Conservation (phyloP, 2,888 invertebrate species). For the Biston stratarius region DNA sequence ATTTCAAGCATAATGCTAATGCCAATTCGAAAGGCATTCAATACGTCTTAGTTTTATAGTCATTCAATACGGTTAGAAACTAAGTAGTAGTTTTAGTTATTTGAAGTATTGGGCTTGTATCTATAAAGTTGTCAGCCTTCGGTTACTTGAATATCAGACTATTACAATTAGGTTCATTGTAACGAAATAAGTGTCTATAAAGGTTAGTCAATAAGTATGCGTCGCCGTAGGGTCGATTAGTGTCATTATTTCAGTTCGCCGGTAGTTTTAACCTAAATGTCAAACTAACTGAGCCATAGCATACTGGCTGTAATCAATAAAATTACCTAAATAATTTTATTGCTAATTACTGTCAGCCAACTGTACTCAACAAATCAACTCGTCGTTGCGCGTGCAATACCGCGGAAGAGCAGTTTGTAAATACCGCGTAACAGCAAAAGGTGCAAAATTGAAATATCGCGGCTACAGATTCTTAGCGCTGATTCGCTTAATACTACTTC, state of each 20-base stretch:
- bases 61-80: too few relatives aligned
- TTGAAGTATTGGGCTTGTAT: constrained; percentile 9
- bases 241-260: constrained; percentile 23
- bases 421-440: too few relatives aligned
- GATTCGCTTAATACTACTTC: too few relatives aligned
- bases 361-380: too few relatives aligned
- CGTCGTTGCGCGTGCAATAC: too few relatives aligned
- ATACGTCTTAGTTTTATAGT: neutral
- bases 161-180: constrained; percentile 36
- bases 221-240: constrained; percentile 21
- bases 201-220: constrained; percentile 25
- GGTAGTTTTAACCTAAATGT: constrained; percentile 23
- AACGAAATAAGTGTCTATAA: constrained; percentile 24
- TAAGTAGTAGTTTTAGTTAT: neutral
- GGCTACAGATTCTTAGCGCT: too few relatives aligned
- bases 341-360: neutral
- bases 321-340: neutral
- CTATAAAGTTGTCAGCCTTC: constrained; percentile 31
- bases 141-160: constrained; percentile 16
- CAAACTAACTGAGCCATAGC: constrained; percentile 9
- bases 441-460: too few relatives aligned
- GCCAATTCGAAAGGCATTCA: neutral
- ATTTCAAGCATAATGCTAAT: neutral
- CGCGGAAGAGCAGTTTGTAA: too few relatives aligned
- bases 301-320: constrained; percentile 5